phyloP scores from a whole-genome alignment of 2,113 vertebrate species.

The Platanista minor region DNA sequence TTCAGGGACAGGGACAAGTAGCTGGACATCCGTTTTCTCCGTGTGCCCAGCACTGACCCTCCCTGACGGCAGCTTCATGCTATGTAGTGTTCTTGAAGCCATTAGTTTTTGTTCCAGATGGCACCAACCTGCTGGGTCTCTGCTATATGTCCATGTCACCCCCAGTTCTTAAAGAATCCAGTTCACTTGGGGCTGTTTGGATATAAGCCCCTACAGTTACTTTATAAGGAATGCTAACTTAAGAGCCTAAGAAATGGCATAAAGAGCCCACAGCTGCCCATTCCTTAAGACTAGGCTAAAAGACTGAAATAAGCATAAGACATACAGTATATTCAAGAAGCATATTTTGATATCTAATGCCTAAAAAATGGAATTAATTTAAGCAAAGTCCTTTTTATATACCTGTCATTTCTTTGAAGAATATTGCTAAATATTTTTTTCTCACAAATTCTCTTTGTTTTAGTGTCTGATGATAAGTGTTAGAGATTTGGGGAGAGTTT shows the following conservation, averaged over 20 bases:
- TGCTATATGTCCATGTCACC: not conserved
- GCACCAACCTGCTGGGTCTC: not conserved
- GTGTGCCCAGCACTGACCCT: not conserved
- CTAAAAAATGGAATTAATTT: not conserved
- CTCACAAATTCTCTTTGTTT: not conserved
- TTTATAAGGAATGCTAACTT: not conserved
- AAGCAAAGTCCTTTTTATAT: not conserved
- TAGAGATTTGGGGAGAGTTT: not conserved
- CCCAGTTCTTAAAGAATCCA: not conserved
- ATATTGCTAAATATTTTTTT: constrained; percentile 15
- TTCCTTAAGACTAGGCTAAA: not conserved
- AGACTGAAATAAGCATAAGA: not conserved
- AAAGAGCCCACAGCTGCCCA: not conserved
- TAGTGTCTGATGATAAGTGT: not conserved
- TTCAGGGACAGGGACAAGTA: not conserved
- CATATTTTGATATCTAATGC: not conserved
- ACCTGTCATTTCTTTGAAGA: not conserved
- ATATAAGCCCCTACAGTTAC: not conserved
- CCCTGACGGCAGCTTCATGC: not conserved
- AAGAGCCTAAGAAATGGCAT: not conserved
- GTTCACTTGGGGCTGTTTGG: not conserved
- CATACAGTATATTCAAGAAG: not conserved
- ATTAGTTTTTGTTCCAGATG: not conserved
- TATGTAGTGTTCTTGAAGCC: not conserved
- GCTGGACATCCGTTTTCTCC: not conserved